Base-by-base conservation (phyloP, 2,113 vertebrate species). In the Psettodes erumei region DNA sequence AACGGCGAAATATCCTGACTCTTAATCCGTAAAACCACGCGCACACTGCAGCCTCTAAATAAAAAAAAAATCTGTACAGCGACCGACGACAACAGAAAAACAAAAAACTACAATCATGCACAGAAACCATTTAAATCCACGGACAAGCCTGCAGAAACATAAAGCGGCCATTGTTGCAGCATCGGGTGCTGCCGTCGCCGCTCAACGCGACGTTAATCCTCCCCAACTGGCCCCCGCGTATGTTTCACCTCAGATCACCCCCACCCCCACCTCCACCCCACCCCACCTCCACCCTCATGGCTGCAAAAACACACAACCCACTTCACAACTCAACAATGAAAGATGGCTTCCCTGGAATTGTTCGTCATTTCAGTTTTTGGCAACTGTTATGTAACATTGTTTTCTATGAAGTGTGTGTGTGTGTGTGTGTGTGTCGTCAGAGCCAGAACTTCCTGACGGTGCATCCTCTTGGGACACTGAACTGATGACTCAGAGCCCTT, bases 221-320 rank as follows among this genome's bases (percentile, higher is more conserved):
- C 77, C 79, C 79, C 68, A 83, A 79, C 60, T 27, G 54, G 74
- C n/a, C 60, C 72, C 67, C 45, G 79, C 87, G 80, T 87, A 88
- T 81, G 58, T 90, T 86, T 85, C 79, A 88, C 89, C 87, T 81
- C 77, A 70, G n/a, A 77, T 85, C 73, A 79, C 81, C 81, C 79
- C 56, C n/a, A 58, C n/a, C n/a, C n/a, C n/a, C n/a, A n/a, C n/a
- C n/a, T n/a, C n/a, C n/a, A n/a, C n/a, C n/a, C n/a, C n/a, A n/a
- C n/a, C n/a, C n/a, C n/a, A n/a, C n/a, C n/a, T n/a, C n/a, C n/a
- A n/a, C n/a, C n/a, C n/a, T n/a, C n/a, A n/a, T n/a, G n/a, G n/a
- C n/a, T n/a, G n/a, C n/a, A n/a, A n/a, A n/a, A n/a, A n/a, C n/a
- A n/a, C n/a, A n/a, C n/a, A n/a, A n/a, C n/a, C n/a, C n/a, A n/a